phyloP scores from a whole-genome alignment of 2,113 vertebrate species.

The Nothoprocta perdicaria region DNA sequence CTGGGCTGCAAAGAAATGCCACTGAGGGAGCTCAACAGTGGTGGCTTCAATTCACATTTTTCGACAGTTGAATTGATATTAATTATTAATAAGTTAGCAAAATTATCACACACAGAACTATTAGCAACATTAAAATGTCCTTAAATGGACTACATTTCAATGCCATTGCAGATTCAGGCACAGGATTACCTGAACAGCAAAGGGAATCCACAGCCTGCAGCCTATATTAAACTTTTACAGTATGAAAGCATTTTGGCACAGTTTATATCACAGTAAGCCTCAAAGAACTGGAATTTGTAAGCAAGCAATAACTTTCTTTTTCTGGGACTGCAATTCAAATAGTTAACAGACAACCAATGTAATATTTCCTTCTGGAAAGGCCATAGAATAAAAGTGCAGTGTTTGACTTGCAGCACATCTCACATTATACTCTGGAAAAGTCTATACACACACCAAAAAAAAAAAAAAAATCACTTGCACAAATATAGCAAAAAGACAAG shows the following conservation, averaged over 20 bases:
- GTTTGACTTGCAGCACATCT: neutral
- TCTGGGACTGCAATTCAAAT: neutral
- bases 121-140: neutral
- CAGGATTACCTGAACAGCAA: neutral
- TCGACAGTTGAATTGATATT: neutral
- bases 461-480: neutral
- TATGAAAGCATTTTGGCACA: neutral
- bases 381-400: neutral
- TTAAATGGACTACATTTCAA: neutral
- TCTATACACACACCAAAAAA: neutral
- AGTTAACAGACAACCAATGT: neutral
- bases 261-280: neutral
- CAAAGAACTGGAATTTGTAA: neutral
- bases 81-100: neutral
- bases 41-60: neutral
- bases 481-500: neutral
- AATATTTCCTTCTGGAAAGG: neutral
- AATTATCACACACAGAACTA: neutral
- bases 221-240: neutral
- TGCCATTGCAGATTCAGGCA: neutral
- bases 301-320: neutral
- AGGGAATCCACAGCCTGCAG: neutral
- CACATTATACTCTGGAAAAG: neutral
- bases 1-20: neutral
- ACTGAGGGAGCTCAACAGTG: neutral